phyloP scores from a whole-genome alignment of 1,140 invertebrate species.

The Camponotus pennsylvanicus region DNA sequence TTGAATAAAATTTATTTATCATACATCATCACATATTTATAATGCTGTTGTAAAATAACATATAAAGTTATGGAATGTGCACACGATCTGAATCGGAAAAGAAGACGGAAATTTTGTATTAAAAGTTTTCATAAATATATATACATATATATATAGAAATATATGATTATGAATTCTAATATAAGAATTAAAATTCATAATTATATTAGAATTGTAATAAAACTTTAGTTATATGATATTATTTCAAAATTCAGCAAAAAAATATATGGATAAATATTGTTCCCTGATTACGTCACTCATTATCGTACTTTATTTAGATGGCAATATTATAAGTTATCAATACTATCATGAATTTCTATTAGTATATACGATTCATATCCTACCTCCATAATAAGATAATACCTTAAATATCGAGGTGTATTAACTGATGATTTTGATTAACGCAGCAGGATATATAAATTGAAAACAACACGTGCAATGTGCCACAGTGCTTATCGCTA shows the following conservation, averaged over 20 bases:
- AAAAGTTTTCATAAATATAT: too few relatives aligned
- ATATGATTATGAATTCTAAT: not conserved
- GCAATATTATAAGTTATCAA: not conserved
- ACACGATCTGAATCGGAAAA: too few relatives aligned
- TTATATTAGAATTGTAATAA: not conserved
- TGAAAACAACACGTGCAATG: not conserved
- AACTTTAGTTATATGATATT: not conserved
- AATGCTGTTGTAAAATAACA: too few relatives aligned
- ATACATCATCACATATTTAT: too few relatives aligned
- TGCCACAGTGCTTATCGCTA: not conserved
- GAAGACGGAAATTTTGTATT: too few relatives aligned
- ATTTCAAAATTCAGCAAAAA: not conserved
- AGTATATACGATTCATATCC: not conserved
- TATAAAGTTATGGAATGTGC: too few relatives aligned
- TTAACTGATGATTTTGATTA: not conserved
- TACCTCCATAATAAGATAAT: not conserved
- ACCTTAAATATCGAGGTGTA: not conserved
- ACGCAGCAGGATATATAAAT: not conserved
- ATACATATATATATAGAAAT: not conserved
- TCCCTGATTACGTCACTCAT: not conserved
- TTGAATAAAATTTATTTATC: too few relatives aligned
- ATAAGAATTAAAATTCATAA: too few relatives aligned
- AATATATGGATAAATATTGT: not conserved
- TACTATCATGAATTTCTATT: not conserved
- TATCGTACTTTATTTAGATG: not conserved